Evolutionary conservation across 2,888 invertebrate species (phyloP), one percentile per base, ranked within the genome.

Genomic region (Sabatieria punctata): DNA sequence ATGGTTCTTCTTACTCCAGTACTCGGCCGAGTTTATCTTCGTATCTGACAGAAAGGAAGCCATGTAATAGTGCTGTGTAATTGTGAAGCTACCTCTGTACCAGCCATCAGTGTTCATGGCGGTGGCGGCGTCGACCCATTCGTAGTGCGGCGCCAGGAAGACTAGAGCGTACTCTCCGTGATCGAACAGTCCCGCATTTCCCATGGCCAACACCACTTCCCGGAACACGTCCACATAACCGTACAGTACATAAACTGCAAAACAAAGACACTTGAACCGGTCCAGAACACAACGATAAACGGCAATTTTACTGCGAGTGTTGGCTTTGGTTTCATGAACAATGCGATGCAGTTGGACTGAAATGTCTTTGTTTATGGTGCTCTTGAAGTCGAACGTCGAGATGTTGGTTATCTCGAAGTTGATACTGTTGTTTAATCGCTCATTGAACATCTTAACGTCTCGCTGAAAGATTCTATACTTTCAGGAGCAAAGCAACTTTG

Each of bases 191-290:
- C 78, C 77, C 1, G 79, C 73, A 35, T 78, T 73, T 56, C 83
- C 79, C 57, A 89, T 73, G 45, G 80, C 80, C 52, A 77, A 75
- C 57, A 86, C 77, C 65, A 88, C 80, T 67, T 82, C 81, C 49
- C 85, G 80, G 64, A 88, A 73, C 0, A 84, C 83, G 50, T 83
- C 80, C 60, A 83, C 80, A 60, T 83, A 82, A 0, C 88, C 88
- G 46, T 88, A 77, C 60, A 88, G 84, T 25, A 89, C 80, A 68
- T 88, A 89, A 18, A 89, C 86, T 88, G 72, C n/a, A 77, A 76
- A 40, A 43, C 38, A 51, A 13, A 15, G n/a, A 8, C 41, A 13
- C 6, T 4, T 19, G 3, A 24, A 19, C 24, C 6, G 3, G 25
- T 26, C n/a, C 26, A 6, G 6, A 21, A 27, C 13, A n/a, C 33